Evolutionary conservation across 2,888 invertebrate species (phyloP).

Genomic region (Ormyrus rosae): DNA sequence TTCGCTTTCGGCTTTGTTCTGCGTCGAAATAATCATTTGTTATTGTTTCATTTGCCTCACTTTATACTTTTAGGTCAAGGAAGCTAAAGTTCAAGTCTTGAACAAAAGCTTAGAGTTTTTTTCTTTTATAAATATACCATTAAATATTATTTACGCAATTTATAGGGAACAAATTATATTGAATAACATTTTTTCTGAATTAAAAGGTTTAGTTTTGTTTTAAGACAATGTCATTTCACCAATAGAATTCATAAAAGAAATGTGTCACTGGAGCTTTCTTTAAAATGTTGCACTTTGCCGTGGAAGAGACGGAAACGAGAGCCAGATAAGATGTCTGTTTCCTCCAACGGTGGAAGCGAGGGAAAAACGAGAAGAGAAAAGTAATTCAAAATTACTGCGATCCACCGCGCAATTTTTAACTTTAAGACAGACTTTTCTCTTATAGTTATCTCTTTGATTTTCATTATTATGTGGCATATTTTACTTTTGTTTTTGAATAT

Average conservation of each 20-base stretch:
- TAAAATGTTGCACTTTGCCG: constrained; percentile 16
- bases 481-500: too few species aligned
- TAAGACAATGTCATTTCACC: background rate
- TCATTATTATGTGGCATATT: background rate
- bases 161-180: too few species aligned
- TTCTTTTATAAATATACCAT: too few species aligned
- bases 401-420: background rate
- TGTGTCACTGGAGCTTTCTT: constrained; percentile 18
- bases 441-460: background rate
- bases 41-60: too few species aligned
- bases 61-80: too few species aligned
- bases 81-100: too few species aligned
- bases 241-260: constrained; percentile 12
- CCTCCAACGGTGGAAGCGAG: constrained; percentile 21
- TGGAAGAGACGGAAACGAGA: constrained; percentile 26
- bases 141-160: too few species aligned
- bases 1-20: too few species aligned
- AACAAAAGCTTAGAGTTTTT: too few species aligned
- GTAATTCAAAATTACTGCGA: constrained; percentile 32
- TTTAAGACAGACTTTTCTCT: background rate
- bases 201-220: too few species aligned
- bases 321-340: constrained; percentile 33
- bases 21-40: too few species aligned
- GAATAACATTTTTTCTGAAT: too few species aligned
- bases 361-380: constrained; percentile 3